Conservation (phyloP, 2,888 invertebrate genomes). For the Aporophyla lueneburgensis region DNA sequence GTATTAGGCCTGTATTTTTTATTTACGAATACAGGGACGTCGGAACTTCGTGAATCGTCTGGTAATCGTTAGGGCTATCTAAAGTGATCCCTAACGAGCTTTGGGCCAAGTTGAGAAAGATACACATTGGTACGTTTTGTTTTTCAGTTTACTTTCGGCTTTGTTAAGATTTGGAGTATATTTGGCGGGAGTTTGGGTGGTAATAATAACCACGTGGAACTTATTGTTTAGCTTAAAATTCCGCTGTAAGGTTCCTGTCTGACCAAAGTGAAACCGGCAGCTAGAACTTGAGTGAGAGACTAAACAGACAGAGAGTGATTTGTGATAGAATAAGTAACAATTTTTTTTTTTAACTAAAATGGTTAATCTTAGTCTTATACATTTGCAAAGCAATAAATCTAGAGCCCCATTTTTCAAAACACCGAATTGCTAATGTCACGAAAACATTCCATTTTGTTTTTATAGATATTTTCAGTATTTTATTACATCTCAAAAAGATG, state of each 20-base stretch:
- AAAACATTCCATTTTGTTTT: constrained; percentile 11
- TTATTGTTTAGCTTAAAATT: too few species aligned
- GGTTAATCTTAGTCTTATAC: background rate
- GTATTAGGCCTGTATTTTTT: constrained; percentile 66
- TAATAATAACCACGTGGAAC: too few species aligned
- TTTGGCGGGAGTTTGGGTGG: background rate
- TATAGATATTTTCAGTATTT: background rate
- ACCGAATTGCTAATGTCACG: background rate
- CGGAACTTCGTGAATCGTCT: constrained; percentile 65
- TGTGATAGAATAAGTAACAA: background rate
- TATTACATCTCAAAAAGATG: background rate
- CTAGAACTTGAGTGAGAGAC: background rate
- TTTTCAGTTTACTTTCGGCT: constrained; percentile 15
- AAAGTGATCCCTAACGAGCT: constrained; percentile 72
- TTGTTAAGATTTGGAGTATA: constrained; percentile 16
- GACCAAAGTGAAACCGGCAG: background rate
- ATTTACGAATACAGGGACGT: constrained; percentile 62
- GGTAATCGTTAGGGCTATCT: constrained; percentile 69
- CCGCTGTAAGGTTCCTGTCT: background rate
- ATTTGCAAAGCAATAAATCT: constrained; percentile 14
- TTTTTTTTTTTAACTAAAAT: background rate
- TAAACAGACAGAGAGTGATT: background rate
- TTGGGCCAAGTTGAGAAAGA: constrained; percentile 56
- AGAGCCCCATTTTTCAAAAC: background rate
- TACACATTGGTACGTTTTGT: constrained; percentile 50